Evolutionary conservation across 2,888 invertebrate species (phyloP), one percentile per base, ranked within the genome.

Genomic region (Oscheius sp.): DNA sequence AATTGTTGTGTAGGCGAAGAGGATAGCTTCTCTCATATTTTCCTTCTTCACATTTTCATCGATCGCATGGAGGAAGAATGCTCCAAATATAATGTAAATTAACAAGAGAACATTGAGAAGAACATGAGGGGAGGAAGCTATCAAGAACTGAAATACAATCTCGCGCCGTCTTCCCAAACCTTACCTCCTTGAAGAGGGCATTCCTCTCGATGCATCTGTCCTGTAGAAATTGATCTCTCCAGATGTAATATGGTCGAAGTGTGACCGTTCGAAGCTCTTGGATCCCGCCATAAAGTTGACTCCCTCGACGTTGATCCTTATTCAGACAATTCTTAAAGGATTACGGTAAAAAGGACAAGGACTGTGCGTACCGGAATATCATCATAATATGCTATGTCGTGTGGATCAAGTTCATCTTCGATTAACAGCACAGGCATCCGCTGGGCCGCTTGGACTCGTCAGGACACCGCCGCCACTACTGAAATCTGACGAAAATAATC

Each of bases 1-100:
- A 27, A 85, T 77, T 9, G 84, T 82, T 0, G 84, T 84, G 59
- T 82, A 80, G 9, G 79, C 74, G 70, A 85, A 85, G 0, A 85
- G 76, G 18, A 83, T 46, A 9, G 68, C 53, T 35, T 80, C 76
- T 9, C 73, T 53, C 52, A 76, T 74, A 6, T 74, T 70, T n/a
- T 63, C 64, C 9, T 75, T 63, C 16, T 70, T 55, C 1, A 74
- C 68, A 18, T 71, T 63, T 9, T 59, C 56, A 61, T 80, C 76
- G 13, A 76, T 56, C 2, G 71, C 18, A 35, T 71, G 49, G 73
- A 85, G 82, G 1, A 83, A 35, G 6, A 75, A 49, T 6, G 74
- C 74, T 9, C 85, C 84, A 21, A 81, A 63, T 12, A 81, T 12
- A 1, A 85, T 69, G 64, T 79, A 83, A 1, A 63, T 21, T 7